Evolutionary conservation across 2,888 invertebrate species (phyloP).

Genomic region (Chesias legatella): DNA sequence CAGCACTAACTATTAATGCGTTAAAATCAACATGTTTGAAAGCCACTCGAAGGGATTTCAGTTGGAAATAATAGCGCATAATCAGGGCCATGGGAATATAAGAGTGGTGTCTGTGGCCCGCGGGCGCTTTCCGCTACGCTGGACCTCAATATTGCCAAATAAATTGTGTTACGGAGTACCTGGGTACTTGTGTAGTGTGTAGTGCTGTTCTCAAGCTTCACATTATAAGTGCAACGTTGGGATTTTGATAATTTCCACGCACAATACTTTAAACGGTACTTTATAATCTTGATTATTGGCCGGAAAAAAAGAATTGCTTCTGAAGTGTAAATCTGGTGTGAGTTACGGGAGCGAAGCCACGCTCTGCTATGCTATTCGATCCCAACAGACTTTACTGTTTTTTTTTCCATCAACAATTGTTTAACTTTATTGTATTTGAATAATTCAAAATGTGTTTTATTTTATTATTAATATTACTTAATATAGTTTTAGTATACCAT

Average conservation of each 20-base stretch:
- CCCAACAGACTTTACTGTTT: too few relatives aligned
- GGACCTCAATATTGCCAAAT: conserved; percentile 56
- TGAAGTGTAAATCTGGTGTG: too few relatives aligned
- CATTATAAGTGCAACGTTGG: too few relatives aligned
- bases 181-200: conserved; percentile 6
- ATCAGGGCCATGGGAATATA: conserved; percentile 32
- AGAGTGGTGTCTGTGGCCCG: conserved; percentile 48
- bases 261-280: too few relatives aligned
- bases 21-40: conserved; percentile 35
- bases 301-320: too few relatives aligned
- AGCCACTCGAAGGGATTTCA: conserved; percentile 38
- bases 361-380: too few relatives aligned
- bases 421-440: too few relatives aligned
- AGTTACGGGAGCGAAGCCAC: conserved; percentile 93
- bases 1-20: conserved; percentile 6
- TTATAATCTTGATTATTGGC: too few relatives aligned
- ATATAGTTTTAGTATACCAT: neutral
- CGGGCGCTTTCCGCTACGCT: conserved; percentile 35
- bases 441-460: too few relatives aligned
- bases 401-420: too few relatives aligned
- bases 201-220: too few relatives aligned
- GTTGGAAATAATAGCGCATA: conserved; percentile 28
- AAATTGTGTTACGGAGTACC: conserved; percentile 35
- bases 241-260: too few relatives aligned
- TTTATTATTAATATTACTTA: conserved; percentile 6